Evolutionary conservation across 1,140 invertebrate species (phyloP).

Genomic region (Frieseomelitta varia): DNA sequence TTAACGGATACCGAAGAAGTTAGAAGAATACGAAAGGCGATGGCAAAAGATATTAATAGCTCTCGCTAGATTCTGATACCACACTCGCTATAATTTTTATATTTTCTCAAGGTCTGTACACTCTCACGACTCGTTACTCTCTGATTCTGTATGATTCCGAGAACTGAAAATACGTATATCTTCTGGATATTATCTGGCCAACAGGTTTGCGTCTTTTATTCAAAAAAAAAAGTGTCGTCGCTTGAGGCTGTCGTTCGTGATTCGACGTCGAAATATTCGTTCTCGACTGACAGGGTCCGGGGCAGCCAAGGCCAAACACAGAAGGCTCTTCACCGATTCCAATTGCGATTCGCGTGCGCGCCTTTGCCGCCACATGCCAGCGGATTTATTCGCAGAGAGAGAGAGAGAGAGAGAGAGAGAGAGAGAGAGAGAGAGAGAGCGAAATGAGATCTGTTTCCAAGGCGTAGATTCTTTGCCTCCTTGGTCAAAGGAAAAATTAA

Average conservation of each 20-base stretch:
- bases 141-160: too few relatives aligned
- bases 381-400: background rate
- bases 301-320: background rate
- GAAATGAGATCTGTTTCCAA: conserved; percentile 6
- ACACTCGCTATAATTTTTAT: too few relatives aligned
- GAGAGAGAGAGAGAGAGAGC: background rate
- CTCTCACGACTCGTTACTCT: too few relatives aligned
- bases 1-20: too few relatives aligned
- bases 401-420: background rate
- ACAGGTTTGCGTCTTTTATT: background rate
- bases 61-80: too few relatives aligned
- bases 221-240: background rate
- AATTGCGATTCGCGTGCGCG: background rate
- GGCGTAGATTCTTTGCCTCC: background rate
- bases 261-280: background rate
- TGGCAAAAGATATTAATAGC: too few relatives aligned
- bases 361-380: background rate
- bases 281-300: too few relatives aligned
- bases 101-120: too few relatives aligned
- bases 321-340: background rate
- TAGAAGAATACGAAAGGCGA: too few relatives aligned
- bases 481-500: conserved; percentile 26
- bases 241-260: background rate
- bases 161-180: too few relatives aligned
- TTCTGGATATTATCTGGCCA: too few relatives aligned